phyloP scores from a whole-genome alignment of 1,140 invertebrate species.

The Ruditapes philippinarum region DNA sequence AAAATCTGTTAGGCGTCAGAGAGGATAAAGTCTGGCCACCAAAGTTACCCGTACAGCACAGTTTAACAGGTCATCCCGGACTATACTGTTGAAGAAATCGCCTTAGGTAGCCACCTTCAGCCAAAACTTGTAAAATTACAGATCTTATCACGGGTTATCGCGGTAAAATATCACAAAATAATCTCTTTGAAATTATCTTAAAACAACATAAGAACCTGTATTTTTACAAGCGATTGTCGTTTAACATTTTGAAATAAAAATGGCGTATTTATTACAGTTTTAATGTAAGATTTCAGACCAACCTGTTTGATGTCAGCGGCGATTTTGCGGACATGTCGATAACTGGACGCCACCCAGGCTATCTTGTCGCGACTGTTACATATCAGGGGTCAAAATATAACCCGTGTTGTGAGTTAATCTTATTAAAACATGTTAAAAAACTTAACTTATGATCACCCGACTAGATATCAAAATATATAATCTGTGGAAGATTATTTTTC shows the following conservation, averaged over 20 bases:
- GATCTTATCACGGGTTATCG: conserved; percentile 47
- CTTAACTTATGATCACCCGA: too few species aligned
- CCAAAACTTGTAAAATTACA: conserved; percentile 46
- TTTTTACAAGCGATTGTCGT: neutral
- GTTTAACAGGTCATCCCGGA: neutral
- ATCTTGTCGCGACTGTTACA: neutral
- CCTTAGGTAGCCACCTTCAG: conserved; percentile 31
- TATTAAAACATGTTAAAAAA: too few species aligned
- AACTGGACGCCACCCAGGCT: neutral
- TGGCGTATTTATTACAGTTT: conserved; percentile 30
- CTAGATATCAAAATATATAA: too few species aligned
- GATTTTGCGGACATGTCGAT: conserved; percentile 1
- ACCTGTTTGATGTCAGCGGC: neutral
- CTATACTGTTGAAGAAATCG: conserved; percentile 20
- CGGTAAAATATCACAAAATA: conserved; percentile 33
- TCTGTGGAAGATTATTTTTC: too few species aligned
- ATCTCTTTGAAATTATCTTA: conserved; percentile 39
- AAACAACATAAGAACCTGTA: conserved; percentile 41
- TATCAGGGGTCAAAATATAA: neutral
- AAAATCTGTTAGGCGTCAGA: conserved; percentile 26
- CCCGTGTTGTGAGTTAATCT: neutral
- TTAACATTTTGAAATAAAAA: conserved; percentile 38
- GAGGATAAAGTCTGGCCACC: conserved; percentile 21
- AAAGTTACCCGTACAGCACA: neutral
- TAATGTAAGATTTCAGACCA: conserved; percentile 35